Evolutionary conservation across 2,888 invertebrate genomes (phyloP), one percentile per base, ranked within the genome.

Genomic region (Troglohyphantes excavatus): DNA sequence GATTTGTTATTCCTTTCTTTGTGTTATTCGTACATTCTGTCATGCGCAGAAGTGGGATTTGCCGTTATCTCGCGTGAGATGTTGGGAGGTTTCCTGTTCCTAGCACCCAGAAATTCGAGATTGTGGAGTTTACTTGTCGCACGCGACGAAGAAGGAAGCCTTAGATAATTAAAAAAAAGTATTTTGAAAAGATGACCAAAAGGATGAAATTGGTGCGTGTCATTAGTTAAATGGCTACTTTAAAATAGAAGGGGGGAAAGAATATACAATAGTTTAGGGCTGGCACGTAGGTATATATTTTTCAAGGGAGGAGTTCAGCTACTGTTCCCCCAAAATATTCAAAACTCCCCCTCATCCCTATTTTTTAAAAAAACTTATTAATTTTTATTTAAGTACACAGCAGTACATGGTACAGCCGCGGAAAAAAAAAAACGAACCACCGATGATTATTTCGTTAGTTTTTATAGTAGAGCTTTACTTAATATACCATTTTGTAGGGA

Each of bases 1-100:
- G 75, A 76, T 81, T 81, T 81, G 81, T 68, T 46, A 27, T 68
- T 67, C 53, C 27, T n/a, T 81, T 68, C 59, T 26, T 59, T n/a
- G 23, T 63, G 17, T 59, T 59, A 17, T 0, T 2, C 59, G n/a
- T 19, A 9, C 33, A 3, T 9, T n/a, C 19, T 17, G 33, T 29
- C 33, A n/a, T 13, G 19, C 0, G 7, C 17, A 53, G n/a, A 53
- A 13, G 3, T 13, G 53, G n/a, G 53, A 53, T 53, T 53, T 53
- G 53, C n/a, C 5, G 53, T 53, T 53, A 53, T 53, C 53, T 53
- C 53, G 53, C n/a, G 53, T 53, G 53, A 53, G 17, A 53, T 17
- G 53, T 53, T 53, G 53, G 17, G 5, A 53, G 53, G 53, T 17
- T 53, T 53, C 53, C 2, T 53, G 9, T 53, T n/a, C 17, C 17